Conservation (phyloP, 1,140 invertebrate genomes). For the Papilio aristodemus region DNA sequence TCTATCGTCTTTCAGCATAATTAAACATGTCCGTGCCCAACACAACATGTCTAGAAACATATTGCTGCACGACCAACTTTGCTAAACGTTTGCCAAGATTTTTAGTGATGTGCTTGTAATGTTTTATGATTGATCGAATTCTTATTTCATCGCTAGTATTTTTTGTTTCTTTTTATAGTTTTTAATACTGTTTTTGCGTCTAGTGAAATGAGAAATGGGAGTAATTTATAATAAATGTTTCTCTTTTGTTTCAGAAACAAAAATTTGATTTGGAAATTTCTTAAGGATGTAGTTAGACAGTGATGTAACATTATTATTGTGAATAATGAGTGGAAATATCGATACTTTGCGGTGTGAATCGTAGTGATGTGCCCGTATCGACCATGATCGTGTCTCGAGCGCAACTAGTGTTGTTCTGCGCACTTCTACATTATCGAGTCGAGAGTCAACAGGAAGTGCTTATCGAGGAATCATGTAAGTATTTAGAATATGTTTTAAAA, state of each 20-base stretch:
- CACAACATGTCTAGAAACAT: background rate
- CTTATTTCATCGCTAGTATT: background rate
- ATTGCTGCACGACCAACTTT: conserved; percentile 2
- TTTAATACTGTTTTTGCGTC: no score
- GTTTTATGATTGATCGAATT: background rate
- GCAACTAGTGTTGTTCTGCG: conserved; percentile 46
- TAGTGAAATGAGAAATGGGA: no score
- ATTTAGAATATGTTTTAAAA: conserved; percentile 25
- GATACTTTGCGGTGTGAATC: conserved; percentile 3
- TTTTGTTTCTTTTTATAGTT: no score
- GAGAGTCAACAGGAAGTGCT: conserved; percentile 65
- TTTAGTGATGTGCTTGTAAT: background rate
- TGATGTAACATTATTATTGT: background rate
- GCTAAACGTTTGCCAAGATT: background rate
- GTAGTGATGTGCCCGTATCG: conserved; percentile 30
- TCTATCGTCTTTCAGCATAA: no score
- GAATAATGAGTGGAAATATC: conserved; percentile 18
- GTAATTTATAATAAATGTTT: background rate
- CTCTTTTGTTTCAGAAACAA: conserved; percentile 17
- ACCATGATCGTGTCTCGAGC: conserved; percentile 46
- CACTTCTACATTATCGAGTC: conserved; percentile 52
- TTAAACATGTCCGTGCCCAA: no score
- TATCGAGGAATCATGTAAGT: conserved; percentile 69
- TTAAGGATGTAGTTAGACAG: background rate
- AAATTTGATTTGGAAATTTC: background rate